Conservation (phyloP, 2,888 invertebrate species). For the Balanococcus diminutus region DNA sequence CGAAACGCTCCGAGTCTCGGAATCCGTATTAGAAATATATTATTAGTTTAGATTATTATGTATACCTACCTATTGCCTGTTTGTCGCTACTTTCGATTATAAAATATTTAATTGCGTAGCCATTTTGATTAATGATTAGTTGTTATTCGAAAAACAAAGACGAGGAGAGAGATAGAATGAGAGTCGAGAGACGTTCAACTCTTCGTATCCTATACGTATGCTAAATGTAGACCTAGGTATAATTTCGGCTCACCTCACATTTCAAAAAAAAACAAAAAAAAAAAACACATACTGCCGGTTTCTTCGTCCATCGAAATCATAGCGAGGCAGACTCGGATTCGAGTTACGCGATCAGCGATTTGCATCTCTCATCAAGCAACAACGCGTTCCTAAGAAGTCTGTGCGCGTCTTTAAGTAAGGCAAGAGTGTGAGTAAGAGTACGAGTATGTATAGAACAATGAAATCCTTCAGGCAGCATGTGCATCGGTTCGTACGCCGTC, state of each 20-base stretch:
- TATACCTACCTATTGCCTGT: slow-evolving; percentile 40
- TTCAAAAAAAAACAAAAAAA: not conserved
- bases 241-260: not conserved
- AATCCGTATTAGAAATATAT: slow-evolving; percentile 32
- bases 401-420: not conserved
- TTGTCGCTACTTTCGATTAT: slow-evolving; percentile 42
- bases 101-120: slow-evolving; percentile 42
- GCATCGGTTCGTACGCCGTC: no score
- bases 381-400: not conserved
- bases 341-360: not conserved
- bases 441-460: slow-evolving; percentile 42
- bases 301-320: no score
- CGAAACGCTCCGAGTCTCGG: slow-evolving; percentile 20
- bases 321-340: not conserved
- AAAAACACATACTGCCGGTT: no score
- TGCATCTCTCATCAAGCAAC: slow-evolving; percentile 1
- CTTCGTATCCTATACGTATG: not conserved
- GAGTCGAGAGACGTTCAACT: slow-evolving; percentile 6
- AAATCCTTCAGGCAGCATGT: not conserved
- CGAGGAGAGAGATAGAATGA: no score
- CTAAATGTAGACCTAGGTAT: no score
- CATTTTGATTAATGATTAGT: slow-evolving; percentile 37
- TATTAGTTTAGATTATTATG: slow-evolving; percentile 31
- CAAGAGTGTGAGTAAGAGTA: not conserved
- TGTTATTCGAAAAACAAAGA: slow-evolving; percentile 8